Evolutionary conservation across 2,797 vertebrate genomes (phyloP), one percentile per base, ranked within the genome.

Genomic region (Florisuga fusca): DNA sequence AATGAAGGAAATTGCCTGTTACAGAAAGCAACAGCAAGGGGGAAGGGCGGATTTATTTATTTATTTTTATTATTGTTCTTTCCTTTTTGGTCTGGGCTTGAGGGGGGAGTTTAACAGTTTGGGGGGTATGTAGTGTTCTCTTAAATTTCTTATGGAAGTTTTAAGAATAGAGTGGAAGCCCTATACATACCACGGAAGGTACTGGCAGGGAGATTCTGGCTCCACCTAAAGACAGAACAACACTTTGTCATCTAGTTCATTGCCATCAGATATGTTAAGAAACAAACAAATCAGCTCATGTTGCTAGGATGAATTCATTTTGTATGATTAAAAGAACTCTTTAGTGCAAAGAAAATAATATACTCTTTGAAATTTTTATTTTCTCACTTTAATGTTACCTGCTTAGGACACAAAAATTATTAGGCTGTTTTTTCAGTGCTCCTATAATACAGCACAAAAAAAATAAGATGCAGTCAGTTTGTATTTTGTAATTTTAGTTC

Each of bases 191-290:
- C 27, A 15, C 23, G 26, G 43, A 61, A 57, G 74, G 78, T 66
- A 33, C 63, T 94, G 89, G 26, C 89, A 84, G 38, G 33, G 75
- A 57, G 61, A 74, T 66, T 25, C 71, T 77, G 48, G 57, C 92
- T 84, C 86, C 86, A 78, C 86, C 87, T 90, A 84, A 92, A 66
- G 87, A 92, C 62, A 71, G 48, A 94, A 78, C 71, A 78, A 26
- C 12, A 10, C 33, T 38, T 16, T 62, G 64, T 87, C 75, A 87
- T 78, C 33, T 26, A 14, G 48, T 41, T 84, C 33, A 36, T 45
- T 54, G 71, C 59, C 46, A 31, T 80, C 84, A 58, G 59, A 57
- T 45, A 27, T 0, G 2, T 34, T 61, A 58, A 41, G 59, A 76
- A 68, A 22, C 58, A 54, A 78, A 80, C 43, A 59, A 34, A 29